These are phyloP conservation scores for Vidua chalybeata DNA, from an alignment of 2,113 vertebrate species.

Conservation along the genomic window DNA sequence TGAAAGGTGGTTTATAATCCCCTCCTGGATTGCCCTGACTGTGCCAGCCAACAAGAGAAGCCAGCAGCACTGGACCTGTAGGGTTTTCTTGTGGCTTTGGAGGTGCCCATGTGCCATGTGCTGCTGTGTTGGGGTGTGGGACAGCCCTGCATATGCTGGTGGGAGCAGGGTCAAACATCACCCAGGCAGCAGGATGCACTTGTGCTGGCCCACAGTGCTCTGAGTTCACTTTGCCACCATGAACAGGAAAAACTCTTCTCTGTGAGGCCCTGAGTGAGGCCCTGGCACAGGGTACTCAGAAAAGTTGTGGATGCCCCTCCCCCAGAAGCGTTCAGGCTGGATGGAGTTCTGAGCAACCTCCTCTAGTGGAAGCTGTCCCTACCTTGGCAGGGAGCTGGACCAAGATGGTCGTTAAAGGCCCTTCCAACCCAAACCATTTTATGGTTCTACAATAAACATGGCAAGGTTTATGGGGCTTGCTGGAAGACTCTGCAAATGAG, in stretches of 20 bases:
- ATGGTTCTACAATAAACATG: not conserved
- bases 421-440: not conserved
- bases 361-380: not conserved
- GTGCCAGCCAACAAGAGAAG: not conserved
- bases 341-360: not conserved
- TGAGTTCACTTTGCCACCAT: accelerated
- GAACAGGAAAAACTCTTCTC: not conserved
- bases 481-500: not conserved
- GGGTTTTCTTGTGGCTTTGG: not conserved
- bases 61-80: not conserved
- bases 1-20: conserved; percentile 39
- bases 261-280: not conserved
- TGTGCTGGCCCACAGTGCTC: accelerated
- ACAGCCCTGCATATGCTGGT: accelerated
- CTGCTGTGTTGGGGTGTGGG: not conserved
- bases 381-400: not conserved
- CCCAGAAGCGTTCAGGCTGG: not conserved
- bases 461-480: not conserved
- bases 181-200: accelerated
- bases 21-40: not conserved
- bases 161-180: not conserved
- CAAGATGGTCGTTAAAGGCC: not conserved
- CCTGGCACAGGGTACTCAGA: not conserved
- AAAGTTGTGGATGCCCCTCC: not conserved
- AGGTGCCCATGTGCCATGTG: accelerated